Conservation (phyloP, 2,888 invertebrate species). For the Trachelus stipa region DNA sequence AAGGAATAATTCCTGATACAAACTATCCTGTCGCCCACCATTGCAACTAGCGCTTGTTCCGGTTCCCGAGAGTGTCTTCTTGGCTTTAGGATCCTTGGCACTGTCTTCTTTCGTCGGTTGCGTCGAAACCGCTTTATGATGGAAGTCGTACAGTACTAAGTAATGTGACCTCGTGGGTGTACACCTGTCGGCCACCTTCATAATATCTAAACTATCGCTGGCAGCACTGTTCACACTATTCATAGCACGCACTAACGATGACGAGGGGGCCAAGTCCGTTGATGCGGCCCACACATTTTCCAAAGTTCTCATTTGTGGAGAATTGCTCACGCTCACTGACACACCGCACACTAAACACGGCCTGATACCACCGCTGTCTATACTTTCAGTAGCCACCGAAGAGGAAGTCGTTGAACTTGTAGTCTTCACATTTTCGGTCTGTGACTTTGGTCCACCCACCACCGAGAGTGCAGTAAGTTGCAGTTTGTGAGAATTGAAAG, state of each 20-base stretch:
- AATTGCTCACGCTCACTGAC: conserved; percentile 54
- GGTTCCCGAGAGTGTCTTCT: conserved; percentile 67
- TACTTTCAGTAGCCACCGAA: conserved; percentile 33
- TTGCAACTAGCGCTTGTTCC: conserved; percentile 69
- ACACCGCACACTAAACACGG: conserved; percentile 70
- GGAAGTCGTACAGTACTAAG: conserved; percentile 78
- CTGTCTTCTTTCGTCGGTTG: conserved; percentile 64
- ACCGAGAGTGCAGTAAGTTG: conserved; percentile 68
- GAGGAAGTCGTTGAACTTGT: conserved; percentile 39
- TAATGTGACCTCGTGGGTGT: conserved; percentile 65
- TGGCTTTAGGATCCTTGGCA: conserved; percentile 66
- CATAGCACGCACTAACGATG: conserved; percentile 76
- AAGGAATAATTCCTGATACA: conserved; percentile 63
- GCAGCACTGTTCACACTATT: conserved; percentile 80
- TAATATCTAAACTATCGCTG: conserved; percentile 67
- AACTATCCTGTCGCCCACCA: conserved; percentile 61
- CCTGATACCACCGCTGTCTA: conserved; percentile 48
- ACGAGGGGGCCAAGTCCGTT: conserved; percentile 59
- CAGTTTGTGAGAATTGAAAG: conserved; percentile 47
- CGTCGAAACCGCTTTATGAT: conserved; percentile 70
- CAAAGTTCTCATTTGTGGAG: conserved; percentile 55
- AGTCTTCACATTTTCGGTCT: conserved; percentile 38
- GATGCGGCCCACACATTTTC: conserved; percentile 63
- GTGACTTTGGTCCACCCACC: conserved; percentile 57
- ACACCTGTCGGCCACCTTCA: conserved; percentile 65